Evolutionary conservation across 2,888 invertebrate species (phyloP), one percentile per base, ranked within the genome.

Genomic region (Drosophila maculinotata): DNA sequence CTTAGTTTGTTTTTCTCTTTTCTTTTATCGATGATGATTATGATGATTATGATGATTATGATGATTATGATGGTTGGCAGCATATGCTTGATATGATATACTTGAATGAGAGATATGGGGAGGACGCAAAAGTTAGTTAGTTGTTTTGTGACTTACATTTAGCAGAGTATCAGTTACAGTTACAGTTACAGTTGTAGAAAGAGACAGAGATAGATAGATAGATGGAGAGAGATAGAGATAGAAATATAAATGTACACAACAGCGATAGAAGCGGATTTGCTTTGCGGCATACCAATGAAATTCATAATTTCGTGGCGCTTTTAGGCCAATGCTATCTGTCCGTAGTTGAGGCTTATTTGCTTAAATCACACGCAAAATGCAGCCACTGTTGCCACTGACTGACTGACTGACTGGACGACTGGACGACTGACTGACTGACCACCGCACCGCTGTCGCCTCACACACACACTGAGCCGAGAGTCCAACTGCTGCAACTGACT

Each of bases 231-330:
- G 41, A 57, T 31, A 58, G 35, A 71, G 41, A 56, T 49, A n/a
- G 8, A 9, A 14, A 14, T 7, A 10, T n/a, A 54, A 49, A 36
- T 53, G 63, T 59, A 75, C 60, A 58, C 63, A 68, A 53, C 52
- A 59, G 36, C 26, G 33, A 49, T n/a, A 44, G n/a, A 8, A 17
- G 23, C 7, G 6, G 9, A 4, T 15, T 17, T 44, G 15, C 17
- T 10, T 30, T 30, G 44, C 1, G 14, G 26, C 91, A 89, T 91
- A 91, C 91, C 91, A 91, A 91, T 92, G 91, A 91, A 91, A 92
- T 91, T 91, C 91, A 91, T 91, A 83, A 90, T 91, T 91, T 91
- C 90, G 89, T 89, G 92, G 91, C 91, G 92, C 91, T 90, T 88
- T 90, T 85, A 90, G 87, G 89, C 90, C 87, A 89, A 88, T 90